Percentiles rank a stretch among this genome's conserved stretches.
Evolutionary conservation across 2,888 invertebrate genomes (phyloP).

Genomic region (Sinotaia quadrata): DNA sequence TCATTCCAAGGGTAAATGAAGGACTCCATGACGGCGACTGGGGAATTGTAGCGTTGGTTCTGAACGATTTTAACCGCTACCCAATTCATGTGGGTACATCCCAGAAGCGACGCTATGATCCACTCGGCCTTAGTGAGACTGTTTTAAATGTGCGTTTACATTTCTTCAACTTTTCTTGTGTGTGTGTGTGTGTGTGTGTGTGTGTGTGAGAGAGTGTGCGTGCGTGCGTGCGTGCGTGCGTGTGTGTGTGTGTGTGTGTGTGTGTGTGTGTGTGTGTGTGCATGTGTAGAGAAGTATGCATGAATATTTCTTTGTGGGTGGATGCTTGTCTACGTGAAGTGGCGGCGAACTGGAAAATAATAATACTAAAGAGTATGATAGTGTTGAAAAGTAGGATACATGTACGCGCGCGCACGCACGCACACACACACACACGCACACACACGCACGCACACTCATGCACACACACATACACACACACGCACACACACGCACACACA

Average conservation of each 20-base stretch:
- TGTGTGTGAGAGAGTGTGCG: neutral
- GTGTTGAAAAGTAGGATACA: too few species aligned
- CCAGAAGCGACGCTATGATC: neutral
- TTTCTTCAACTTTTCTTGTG: neutral
- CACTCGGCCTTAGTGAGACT: neutral
- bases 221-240: conserved; percentile 8
- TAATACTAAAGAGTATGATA: neutral
- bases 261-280: conserved; percentile 22
- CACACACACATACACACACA: too few species aligned
- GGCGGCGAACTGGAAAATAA: neutral
- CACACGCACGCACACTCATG: neutral
- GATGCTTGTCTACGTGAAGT: neutral
- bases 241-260: conserved; percentile 24
- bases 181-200: neutral
- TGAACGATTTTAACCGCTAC: conserved; percentile 18
- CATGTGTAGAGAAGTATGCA: neutral
- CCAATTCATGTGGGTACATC: neutral
- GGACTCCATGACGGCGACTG: conserved; percentile 18
- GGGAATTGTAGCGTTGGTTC: conserved; percentile 25
- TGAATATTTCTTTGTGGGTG: neutral
- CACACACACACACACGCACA: neutral
- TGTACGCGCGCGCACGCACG: neutral
- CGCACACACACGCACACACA: too few species aligned
- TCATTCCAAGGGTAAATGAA: neutral
- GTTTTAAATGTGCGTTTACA: conserved; percentile 2